Conservation (phyloP, 2,797 vertebrate genomes). For the Neosilurus hyrtlii region DNA sequence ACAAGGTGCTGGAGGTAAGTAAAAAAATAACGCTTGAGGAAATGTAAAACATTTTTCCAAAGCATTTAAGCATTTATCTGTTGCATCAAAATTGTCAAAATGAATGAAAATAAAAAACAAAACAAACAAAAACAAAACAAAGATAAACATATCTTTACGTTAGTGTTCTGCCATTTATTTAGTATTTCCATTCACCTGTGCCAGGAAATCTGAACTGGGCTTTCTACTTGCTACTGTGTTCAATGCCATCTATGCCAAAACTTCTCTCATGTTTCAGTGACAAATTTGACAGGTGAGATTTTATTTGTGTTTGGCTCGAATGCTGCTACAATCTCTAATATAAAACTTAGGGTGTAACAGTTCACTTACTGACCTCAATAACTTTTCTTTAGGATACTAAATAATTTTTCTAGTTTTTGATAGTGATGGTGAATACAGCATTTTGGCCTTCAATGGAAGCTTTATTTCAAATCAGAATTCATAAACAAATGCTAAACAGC, state of each 20-base stretch:
- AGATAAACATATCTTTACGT: neutral
- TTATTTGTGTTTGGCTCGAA: conserved; percentile 20
- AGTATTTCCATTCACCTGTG: conserved; percentile 28
- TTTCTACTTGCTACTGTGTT: conserved; percentile 26
- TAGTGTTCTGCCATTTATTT: conserved; percentile 17
- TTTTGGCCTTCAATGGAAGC: neutral
- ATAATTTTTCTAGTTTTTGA: neutral
- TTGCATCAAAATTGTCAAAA: neutral
- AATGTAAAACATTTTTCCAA: neutral
- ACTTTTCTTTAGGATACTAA: neutral
- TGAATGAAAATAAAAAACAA: too few relatives aligned
- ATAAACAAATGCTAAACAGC: neutral
- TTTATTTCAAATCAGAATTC: neutral
- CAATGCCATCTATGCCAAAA: conserved; percentile 8
- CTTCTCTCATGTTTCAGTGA: conserved; percentile 38
- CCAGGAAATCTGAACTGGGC: conserved; percentile 39
- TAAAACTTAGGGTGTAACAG: neutral
- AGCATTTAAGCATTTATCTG: neutral
- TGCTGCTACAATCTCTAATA: conserved; percentile 4
- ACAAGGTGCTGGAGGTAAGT: neutral
- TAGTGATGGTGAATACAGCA: neutral
- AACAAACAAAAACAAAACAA: neutral
- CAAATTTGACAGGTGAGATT: conserved; percentile 19
- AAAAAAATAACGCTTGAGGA: neutral
- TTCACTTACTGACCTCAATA: neutral